Base-by-base conservation (phyloP, 1,140 invertebrate species). In the Melipona quadrifasciata region DNA sequence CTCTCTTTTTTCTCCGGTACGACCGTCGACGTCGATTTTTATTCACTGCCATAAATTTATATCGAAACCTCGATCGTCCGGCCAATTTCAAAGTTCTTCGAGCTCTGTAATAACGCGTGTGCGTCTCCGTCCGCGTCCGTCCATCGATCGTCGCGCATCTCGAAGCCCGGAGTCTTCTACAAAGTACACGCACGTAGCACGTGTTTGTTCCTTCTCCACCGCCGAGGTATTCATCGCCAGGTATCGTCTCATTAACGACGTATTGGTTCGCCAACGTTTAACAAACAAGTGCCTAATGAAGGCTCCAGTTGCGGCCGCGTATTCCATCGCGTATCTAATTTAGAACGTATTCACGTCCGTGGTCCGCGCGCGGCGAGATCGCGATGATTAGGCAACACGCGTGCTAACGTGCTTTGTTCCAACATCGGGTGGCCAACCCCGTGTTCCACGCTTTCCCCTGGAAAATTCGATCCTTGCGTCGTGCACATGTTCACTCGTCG, bases 271-370 rank as follows among this genome's bases (percentile, higher is more conserved):
- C 64, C 19, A 21, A n/a, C 64, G 47, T 83, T 68, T 78, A 31
- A 83, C 81, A 70, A 83, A 82, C 81, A 77, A 68, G 81, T 82
- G 64, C 53, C 80, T 82, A 82, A 82, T n/a, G 80, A 82, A 68
- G 80, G 73, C 53, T 53, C 39, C 58, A 39, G 58, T 82, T 61
- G 64, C 61, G 73, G 19, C 24, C 12, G 39, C 19, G 53, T 55
- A 82, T 77, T 70, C 34, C 61, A 27, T 76, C 47, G 64, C 31
- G 64, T 76, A 70, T 70, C 74, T 83, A 83, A 78, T 77, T 83
- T 83, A 78, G 81, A 78, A 78, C 74, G 53, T 71, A 83, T 83
- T 83, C 65, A 76, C 17, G 57, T 19, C 10, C 47, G 14, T 34
- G 58, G 47, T 65, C 58, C 47, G 47, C 58, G 47, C 58, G 80